Base-by-base conservation (phyloP, 2,113 vertebrate species). In the Lophochroa leadbeateri region DNA sequence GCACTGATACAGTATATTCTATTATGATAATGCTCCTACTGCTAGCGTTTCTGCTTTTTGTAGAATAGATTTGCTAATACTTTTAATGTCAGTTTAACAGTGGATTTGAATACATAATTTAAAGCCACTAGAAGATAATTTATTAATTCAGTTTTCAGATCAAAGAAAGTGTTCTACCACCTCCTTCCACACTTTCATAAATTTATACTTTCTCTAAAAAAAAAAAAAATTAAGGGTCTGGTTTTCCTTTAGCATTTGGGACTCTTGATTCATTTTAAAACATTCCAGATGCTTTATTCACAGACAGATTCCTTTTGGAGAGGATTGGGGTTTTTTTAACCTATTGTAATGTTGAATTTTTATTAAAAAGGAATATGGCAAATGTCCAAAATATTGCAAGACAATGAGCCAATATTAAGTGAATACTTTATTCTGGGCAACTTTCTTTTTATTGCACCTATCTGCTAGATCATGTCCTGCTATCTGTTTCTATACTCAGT, bases 401-500 rank as follows among this genome's bases (percentile, higher is more conserved):
- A 90, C 16, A 67, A 50, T 76, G 88, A 85, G 60, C 37, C 86
- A 88, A 8, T 95, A 74, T 76, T 70, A 25, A 69, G 35, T 6
- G 2, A 85, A 85, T 92, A 77, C 55, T 49, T 78, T 88, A 70
- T 84, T 91, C 75, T 75, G 60, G 90, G 75, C 78, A 96, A 80
- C 91, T 85, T 82, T 92, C n/a, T 85, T 93, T 92, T 96, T 92
- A 92, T 94, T 87, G 35, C 52, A 67, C 6, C 90, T 94, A 29
- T 37, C 47, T 87, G 63, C 65, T 86, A 88, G 39, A 91, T 95
- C 57, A 43, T 89, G 52, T 94, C 92, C 67, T 94, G 61, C n/a
- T 96, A 90, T 92, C 86, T 97, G 95, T 96, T 97, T 93, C 91
- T 95, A 24, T 69, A 67, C 80, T 89, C 58, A 85, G 61, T 79